Conservation (phyloP, 1,140 invertebrate genomes). For the Ceratina australensis region DNA sequence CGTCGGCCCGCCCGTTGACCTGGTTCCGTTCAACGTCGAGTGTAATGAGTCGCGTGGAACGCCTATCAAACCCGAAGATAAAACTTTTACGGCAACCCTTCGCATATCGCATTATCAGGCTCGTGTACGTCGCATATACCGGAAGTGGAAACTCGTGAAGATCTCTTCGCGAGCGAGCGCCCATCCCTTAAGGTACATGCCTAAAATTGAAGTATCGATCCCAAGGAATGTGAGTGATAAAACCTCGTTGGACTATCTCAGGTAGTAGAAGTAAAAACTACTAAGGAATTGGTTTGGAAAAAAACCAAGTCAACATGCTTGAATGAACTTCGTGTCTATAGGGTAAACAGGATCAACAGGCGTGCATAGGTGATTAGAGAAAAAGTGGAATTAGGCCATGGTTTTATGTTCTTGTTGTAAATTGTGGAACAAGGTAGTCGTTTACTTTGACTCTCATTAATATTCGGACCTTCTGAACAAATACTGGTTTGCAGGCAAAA, state of each 20-base stretch:
- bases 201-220: no score
- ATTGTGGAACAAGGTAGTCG: background rate
- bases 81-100: conserved; percentile 41
- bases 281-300: no score
- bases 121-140: background rate
- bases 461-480: no score
- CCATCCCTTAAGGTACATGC: background rate
- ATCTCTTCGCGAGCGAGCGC: conserved; percentile 8
- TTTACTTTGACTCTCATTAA: no score
- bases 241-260: no score
- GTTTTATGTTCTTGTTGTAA: background rate
- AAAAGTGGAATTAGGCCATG: background rate
- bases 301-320: no score
- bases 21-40: conserved; percentile 38
- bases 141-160: conserved; percentile 10
- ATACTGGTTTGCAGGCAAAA: no score
- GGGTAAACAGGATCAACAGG: background rate
- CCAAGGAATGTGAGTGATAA: no score
- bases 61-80: conserved; percentile 49
- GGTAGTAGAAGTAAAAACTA: no score
- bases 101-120: conserved; percentile 28
- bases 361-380: background rate
- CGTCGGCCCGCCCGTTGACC: conserved; percentile 44
- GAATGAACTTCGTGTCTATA: no score
- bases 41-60: conserved; percentile 43